Base-by-base conservation (phyloP, 2,113 vertebrate species). In the Rhinogobius similis region DNA sequence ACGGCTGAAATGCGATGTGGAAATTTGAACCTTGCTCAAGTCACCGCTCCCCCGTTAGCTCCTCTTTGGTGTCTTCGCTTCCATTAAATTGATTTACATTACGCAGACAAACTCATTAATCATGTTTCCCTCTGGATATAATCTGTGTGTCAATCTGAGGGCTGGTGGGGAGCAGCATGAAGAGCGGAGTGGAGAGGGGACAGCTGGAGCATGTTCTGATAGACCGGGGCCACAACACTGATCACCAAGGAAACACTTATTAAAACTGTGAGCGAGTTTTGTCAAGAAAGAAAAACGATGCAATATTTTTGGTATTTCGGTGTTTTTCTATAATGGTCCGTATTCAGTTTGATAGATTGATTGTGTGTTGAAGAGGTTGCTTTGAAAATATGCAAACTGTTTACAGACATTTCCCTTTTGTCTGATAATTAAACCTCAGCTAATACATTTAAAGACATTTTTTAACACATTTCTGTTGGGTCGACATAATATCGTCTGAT, bases 51-150 rank as follows among this genome's bases (percentile, higher is more conserved):
- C 21, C 44, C 48, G 46, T 66, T 72, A 3, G 13, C 43, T 55
- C 36, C 27, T 65, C 76, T 78, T 70, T 63, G 65, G 70, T 62
- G 66, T 82, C 68, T 81, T 92, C 90, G 90, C 75, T 93, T 93
- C 93, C 90, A 94, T 95, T 94, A 93, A 82, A 86, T 89, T 93
- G 91, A 94, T 95, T 93, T 93, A 89, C 92, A 89, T 93, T 92
- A 93, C 90, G 93, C 85, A 23, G 82, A 81, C 90, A 85, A 89
- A 90, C 90, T 78, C 79, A 73, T 91, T 87, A 93, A 94, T 93
- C 89, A 91, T 77, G 77, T 92, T 88, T 91, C 89, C 88, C 91
- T 89, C 76, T 81, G 79, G 68, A 86, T 86, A 88, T 89, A 90
- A 86, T 91, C 86, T 89, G 50, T 72, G 75, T 87, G 77, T 85